Percentiles rank a stretch among this genome's conserved stretches.
Evolutionary conservation across 1,140 invertebrate genomes (phyloP).

Genomic region (Geopemphigus sp.): DNA sequence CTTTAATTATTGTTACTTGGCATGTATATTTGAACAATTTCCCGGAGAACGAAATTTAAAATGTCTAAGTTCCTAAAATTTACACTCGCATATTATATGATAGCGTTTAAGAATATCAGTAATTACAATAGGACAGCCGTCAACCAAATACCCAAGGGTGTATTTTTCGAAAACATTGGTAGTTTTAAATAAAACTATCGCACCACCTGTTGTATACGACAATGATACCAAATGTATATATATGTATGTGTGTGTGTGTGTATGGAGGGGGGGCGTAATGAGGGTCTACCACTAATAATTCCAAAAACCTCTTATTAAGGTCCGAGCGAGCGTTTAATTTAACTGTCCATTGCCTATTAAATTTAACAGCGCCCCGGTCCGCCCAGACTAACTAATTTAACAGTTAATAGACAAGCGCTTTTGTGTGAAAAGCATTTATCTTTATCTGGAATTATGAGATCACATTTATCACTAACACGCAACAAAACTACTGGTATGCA

Average conservation of each 20-base stretch:
- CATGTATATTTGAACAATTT: not conserved
- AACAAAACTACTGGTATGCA: not conserved
- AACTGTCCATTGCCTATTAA: constrained; percentile 33
- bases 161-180: constrained; percentile 19
- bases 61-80: not conserved
- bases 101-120: not conserved
- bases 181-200: constrained; percentile 33
- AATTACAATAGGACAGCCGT: constrained; percentile 5
- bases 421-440: constrained; percentile 31
- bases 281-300: constrained; percentile 30
- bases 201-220: constrained; percentile 17
- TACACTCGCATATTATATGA: not conserved
- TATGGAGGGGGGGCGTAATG: not conserved
- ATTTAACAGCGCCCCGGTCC: constrained; percentile 1
- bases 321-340: constrained; percentile 33
- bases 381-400: constrained; percentile 30
- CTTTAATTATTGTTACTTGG: not conserved
- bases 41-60: not conserved
- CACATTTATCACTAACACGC: not conserved
- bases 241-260: too few relatives aligned
- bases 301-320: constrained; percentile 41
- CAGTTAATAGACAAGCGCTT: constrained; percentile 15
- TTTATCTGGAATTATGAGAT: constrained; percentile 33
- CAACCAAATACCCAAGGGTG: constrained; percentile 10
- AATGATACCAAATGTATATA: not conserved